Evolutionary conservation across 2,113 vertebrate species (phyloP), one percentile per base, ranked within the genome.

Genomic region (Oceanites oceanicus): DNA sequence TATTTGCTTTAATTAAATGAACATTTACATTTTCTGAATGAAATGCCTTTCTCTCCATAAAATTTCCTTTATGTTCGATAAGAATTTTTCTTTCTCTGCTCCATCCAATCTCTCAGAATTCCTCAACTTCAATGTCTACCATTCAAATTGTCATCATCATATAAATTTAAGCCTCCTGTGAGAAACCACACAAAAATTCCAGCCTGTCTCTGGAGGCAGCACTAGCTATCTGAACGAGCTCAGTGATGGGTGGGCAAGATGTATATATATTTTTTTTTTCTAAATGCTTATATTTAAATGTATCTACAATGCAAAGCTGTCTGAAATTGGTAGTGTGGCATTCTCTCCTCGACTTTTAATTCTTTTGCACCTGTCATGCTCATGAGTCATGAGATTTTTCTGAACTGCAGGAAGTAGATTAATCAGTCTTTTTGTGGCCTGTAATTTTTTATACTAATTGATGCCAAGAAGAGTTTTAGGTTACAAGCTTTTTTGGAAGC

Each of bases 281-380:
- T 59, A 55, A 86, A 85, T 75, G 62, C 40, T 93, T 90, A 68
- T 85, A 82, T 91, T 94, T 94, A 95, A 79, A 75, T 79, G 25
- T 66, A 93, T 88, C 66, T 85, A 73, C 74, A 94, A 36, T 91
- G 86, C 80, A 92, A 50, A 92, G 62, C 75, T 87, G 26, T 76
- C 67, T 93, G 90, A 79, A 92, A 92, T 74, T 83, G 67, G 67
- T 88, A 71, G 45, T 66, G 80, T 92, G 85, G 74, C 67, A 86
- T 91, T 91, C 62, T 91, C 44, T 95, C 23, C 53, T 92, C 0
- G 0, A 72, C 20, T 87, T 52, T 77, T 61, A 85, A 42, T 91
- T 91, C 81, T 95, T 79, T 85, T 96, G 88, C 89, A 94, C 77
- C 78, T 95, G 84, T 94, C 80, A 86, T 74, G 53, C 50, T 72